Percentiles rank a stretch among this genome's conserved stretches.
These are phyloP conservation scores for Hemiprocne comata DNA, from an alignment of 2,113 vertebrate genomes.

Conservation along the genomic window DNA sequence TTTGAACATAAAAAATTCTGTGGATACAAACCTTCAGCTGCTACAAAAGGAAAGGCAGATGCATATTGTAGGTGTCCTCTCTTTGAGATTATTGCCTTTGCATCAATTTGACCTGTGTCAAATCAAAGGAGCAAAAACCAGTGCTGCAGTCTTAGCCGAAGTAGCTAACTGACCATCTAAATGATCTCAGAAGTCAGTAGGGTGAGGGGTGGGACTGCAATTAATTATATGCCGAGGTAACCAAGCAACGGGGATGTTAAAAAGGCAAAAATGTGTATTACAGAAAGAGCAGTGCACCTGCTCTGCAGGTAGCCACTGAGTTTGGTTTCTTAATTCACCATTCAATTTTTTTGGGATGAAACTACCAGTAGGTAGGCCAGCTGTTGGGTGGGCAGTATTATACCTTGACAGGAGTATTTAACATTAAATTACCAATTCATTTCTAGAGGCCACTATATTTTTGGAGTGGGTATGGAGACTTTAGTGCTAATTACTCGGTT, in stretches of 20 bases:
- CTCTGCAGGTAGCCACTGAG: not conserved
- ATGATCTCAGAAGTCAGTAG: not conserved
- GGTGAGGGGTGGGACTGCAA: not conserved
- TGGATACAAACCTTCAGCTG: slow-evolving; percentile 43
- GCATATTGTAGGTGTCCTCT: not conserved
- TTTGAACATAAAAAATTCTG: slow-evolving; percentile 60
- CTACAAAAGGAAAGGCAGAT: slow-evolving; percentile 7
- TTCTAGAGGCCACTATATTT: not conserved
- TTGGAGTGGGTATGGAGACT: not conserved
- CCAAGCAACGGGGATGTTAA: not conserved
- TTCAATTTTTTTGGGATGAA: not conserved
- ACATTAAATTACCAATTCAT: not conserved
- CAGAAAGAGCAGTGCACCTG: not conserved
- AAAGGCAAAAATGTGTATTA: not conserved
- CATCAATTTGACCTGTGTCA: not conserved
- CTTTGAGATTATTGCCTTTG: not conserved
- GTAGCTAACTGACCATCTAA: not conserved
- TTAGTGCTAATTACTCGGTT: not conserved
- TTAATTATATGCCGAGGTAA: not conserved
- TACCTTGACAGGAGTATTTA: not conserved
- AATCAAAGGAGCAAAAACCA: not conserved
- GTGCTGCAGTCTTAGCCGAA: not conserved
- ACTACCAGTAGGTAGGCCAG: not conserved
- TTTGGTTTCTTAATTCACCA: not conserved
- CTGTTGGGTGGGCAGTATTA: not conserved